phyloP scores from a whole-genome alignment of 1,140 invertebrate species.

The Drosophila lini region DNA sequence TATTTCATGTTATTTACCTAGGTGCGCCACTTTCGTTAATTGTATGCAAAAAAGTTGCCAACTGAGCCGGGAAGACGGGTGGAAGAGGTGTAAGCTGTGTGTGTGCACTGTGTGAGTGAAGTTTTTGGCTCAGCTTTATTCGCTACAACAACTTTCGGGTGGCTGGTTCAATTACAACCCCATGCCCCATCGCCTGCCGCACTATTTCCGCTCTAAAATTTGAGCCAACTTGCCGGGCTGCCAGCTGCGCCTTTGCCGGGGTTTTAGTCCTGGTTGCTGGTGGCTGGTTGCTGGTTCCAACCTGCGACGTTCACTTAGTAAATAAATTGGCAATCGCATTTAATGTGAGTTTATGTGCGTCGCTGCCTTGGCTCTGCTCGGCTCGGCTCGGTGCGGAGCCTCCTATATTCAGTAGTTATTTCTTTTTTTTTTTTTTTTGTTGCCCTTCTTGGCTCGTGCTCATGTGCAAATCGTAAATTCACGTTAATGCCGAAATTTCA shows the following conservation, averaged over 20 bases:
- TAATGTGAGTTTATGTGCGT: slow-evolving; percentile 83
- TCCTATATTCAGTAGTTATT: slow-evolving; percentile 35
- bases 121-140: slow-evolving; percentile 70
- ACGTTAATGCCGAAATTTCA: slow-evolving; percentile 83
- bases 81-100: neutral
- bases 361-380: slow-evolving; percentile 52
- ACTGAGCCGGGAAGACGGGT: slow-evolving; percentile 12
- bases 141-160: slow-evolving; percentile 68
- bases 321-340: slow-evolving; percentile 83
- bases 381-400: slow-evolving; percentile 22
- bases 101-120: slow-evolving; percentile 34
- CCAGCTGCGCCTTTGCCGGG: slow-evolving; percentile 58
- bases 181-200: slow-evolving; percentile 52
- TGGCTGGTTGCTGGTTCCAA: slow-evolving; percentile 9
- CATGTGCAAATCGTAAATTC: slow-evolving; percentile 83
- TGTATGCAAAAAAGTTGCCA: slow-evolving; percentile 82
- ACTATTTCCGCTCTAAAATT: slow-evolving; percentile 82
- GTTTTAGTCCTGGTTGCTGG: slow-evolving; percentile 15
- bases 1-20: slow-evolving; percentile 69
- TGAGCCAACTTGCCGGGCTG: slow-evolving; percentile 66
- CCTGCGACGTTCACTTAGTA: slow-evolving; percentile 75
- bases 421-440: slow-evolving; percentile 22
- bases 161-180: slow-evolving; percentile 72
- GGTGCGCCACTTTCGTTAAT: slow-evolving; percentile 80
- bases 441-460: slow-evolving; percentile 57